phyloP scores from a whole-genome alignment of 2,888 invertebrate genomes.

The Drymonia ruficornis region DNA sequence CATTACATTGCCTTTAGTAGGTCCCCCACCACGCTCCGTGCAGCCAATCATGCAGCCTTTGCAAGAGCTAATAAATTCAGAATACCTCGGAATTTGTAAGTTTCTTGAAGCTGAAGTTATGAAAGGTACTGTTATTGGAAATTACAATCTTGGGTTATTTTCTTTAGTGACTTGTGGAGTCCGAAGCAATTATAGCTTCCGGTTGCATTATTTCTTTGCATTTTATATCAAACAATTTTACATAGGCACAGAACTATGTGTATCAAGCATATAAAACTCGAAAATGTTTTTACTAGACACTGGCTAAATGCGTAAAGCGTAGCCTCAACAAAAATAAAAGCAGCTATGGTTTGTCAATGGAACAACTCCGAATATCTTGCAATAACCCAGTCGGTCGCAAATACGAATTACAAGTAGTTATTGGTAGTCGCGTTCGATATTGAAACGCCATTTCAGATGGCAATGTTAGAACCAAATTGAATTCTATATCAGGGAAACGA shows the following conservation, averaged over 20 bases:
- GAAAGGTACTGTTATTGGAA: neutral
- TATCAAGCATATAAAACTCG: too few species aligned
- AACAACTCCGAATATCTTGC: neutral
- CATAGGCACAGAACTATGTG: too few species aligned
- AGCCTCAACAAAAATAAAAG: too few species aligned
- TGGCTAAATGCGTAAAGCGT: too few species aligned
- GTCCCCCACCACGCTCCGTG: conserved; percentile 40
- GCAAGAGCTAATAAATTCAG: conserved; percentile 55
- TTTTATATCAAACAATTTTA: too few species aligned
- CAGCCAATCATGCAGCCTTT: conserved; percentile 61
- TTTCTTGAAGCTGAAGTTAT: conserved; percentile 19
- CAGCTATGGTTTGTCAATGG: too few species aligned
- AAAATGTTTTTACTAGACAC: too few species aligned
- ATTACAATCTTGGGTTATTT: neutral
- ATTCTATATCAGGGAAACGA: conserved; percentile 29
- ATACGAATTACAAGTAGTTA: conserved; percentile 47
- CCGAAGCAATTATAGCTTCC: too few species aligned
- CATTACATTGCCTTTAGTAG: conserved; percentile 54
- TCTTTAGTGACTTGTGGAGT: neutral
- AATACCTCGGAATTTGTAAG: conserved; percentile 41
- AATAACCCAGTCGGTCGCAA: conserved; percentile 10
- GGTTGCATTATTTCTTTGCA: too few species aligned
- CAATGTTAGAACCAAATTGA: conserved; percentile 45
- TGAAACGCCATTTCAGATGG: conserved; percentile 40
- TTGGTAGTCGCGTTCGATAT: conserved; percentile 41